Evolutionary conservation across 2,888 invertebrate genomes (phyloP).

Genomic region (Keiferia lycopersicella): DNA sequence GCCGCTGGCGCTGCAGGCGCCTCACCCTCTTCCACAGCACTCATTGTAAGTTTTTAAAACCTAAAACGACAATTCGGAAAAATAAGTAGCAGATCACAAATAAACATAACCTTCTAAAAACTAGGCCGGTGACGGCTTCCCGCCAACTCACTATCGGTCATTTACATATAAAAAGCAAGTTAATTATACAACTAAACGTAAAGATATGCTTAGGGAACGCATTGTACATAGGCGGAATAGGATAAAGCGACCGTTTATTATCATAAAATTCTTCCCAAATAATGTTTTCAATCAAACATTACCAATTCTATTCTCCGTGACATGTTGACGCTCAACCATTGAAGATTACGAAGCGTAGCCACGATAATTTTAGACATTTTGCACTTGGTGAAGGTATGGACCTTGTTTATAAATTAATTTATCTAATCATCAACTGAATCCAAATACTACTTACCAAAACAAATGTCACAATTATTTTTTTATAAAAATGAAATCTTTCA

Average conservation of each 20-base stretch:
- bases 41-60: constrained; percentile 46
- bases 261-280: neutral
- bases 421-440: constrained; percentile 29
- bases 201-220: neutral
- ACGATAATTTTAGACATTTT: constrained; percentile 26
- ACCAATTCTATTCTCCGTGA: constrained; percentile 16
- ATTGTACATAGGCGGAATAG: neutral
- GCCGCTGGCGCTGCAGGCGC: constrained; percentile 39
- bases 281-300: neutral
- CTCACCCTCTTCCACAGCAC: constrained; percentile 68
- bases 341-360: constrained; percentile 24
- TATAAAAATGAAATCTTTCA: constrained; percentile 53
- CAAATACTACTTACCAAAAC: constrained; percentile 70
- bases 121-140: constrained; percentile 43
- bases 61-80: neutral
- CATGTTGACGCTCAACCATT: constrained; percentile 26
- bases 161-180: constrained; percentile 13
- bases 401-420: constrained; percentile 11
- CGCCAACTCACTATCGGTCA: constrained; percentile 41
- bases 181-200: neutral
- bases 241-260: neutral
- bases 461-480: constrained; percentile 62
- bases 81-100: neutral
- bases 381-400: neutral
- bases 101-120: constrained; percentile 35